A percentile compares a stretch with the other conserved stretches of the same genome.
phyloP scores from a whole-genome alignment of 2,888 invertebrate species.

The Julus scandinavius region DNA sequence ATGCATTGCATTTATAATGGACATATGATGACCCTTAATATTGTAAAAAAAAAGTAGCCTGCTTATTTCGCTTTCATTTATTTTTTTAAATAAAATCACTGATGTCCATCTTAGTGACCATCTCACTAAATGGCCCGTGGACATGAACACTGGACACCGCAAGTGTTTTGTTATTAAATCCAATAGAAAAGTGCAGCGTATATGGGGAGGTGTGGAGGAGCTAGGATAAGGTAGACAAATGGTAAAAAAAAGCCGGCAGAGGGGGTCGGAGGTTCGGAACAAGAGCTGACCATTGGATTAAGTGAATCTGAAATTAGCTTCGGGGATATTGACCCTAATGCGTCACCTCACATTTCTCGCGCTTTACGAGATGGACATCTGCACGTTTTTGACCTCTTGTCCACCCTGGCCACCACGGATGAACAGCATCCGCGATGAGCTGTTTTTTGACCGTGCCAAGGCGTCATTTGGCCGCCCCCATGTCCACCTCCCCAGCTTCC shows the following conservation, averaged over 20 bases:
- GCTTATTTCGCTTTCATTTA: slow-evolving; percentile 10
- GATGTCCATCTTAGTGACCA: slow-evolving; percentile 19
- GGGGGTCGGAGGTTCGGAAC: not conserved
- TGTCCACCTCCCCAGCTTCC: not conserved
- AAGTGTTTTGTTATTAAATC: slow-evolving; percentile 45
- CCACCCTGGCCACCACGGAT: slow-evolving; percentile 39
- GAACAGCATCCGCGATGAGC: slow-evolving; percentile 18
- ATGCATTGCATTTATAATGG: slow-evolving; percentile 30
- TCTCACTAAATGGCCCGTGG: slow-evolving; percentile 33
- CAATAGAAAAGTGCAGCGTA: not conserved
- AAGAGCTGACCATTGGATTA: slow-evolving; percentile 49
- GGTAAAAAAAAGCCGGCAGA: not conserved
- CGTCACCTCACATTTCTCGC: slow-evolving; percentile 47
- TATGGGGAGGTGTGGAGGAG: not conserved
- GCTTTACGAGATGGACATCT: slow-evolving; percentile 46
- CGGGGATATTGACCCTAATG: slow-evolving; percentile 51
- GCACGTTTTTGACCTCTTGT: slow-evolving; percentile 22
- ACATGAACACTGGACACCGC: slow-evolving; percentile 45
- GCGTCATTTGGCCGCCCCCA: slow-evolving; percentile 7
- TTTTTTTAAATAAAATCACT: not conserved
- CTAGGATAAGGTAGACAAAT: not conserved
- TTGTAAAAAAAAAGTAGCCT: not conserved
- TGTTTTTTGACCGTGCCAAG: slow-evolving; percentile 6
- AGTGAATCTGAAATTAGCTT: slow-evolving; percentile 50
- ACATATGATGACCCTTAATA: slow-evolving; percentile 31